A percentile compares a stretch with the other conserved stretches of the same genome.
phyloP scores from a whole-genome alignment of 2,113 vertebrate genomes.

The Pongo pygmaeus region DNA sequence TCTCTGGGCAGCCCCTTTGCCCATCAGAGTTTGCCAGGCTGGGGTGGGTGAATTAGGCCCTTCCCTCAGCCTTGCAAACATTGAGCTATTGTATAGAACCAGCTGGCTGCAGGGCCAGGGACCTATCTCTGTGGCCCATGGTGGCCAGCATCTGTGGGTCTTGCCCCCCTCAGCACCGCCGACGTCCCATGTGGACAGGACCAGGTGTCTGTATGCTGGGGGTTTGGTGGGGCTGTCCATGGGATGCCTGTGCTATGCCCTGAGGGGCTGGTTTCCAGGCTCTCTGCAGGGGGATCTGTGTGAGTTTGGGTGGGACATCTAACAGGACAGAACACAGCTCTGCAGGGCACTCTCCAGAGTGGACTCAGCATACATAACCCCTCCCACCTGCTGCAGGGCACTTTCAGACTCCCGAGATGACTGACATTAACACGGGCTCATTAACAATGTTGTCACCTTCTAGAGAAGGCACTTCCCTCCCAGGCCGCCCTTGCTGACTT shows the following conservation, averaged over 20 bases:
- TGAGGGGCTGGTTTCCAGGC: neutral
- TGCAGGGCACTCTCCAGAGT: neutral
- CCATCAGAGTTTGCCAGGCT: too few relatives aligned
- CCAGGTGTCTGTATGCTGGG: neutral
- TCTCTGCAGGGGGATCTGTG: neutral
- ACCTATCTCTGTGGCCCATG: neutral
- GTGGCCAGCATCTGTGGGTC: neutral
- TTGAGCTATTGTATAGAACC: neutral
- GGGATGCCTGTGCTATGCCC: neutral
- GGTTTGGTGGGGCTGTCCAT: neutral
- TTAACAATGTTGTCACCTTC: neutral
- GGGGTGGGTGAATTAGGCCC: too few relatives aligned
- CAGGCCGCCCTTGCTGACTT: neutral
- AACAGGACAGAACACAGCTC: too few relatives aligned
- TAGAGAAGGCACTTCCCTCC: neutral
- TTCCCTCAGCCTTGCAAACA: neutral
- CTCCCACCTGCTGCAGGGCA: neutral
- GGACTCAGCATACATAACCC: neutral
- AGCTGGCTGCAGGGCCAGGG: neutral
- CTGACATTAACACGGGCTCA: neutral
- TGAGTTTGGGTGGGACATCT: too few relatives aligned
- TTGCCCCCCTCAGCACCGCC: neutral
- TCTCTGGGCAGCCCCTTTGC: neutral
- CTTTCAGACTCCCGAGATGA: neutral
- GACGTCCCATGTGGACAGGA: rapidly evolving